Percentiles rank a stretch among this genome's conserved stretches.
Evolutionary conservation across 2,888 invertebrate species (phyloP).

Genomic region (Alviniconcha strummeri): DNA sequence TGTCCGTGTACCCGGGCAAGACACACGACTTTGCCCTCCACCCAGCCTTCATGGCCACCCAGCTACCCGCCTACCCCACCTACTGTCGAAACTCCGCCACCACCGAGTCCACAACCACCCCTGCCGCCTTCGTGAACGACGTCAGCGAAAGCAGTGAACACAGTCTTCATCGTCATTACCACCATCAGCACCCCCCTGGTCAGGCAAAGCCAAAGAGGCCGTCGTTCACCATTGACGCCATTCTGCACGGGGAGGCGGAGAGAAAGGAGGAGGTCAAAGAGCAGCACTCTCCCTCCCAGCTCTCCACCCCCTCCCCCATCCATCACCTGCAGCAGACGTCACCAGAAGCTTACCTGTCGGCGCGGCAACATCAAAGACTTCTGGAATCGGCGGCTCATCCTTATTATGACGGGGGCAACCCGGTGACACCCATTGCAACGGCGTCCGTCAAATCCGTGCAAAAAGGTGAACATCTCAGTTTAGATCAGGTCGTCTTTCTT

Average conservation of each 20-base stretch:
- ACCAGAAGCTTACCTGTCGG: constrained; percentile 40
- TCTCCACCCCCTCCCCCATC: constrained; percentile 34
- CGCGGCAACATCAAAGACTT: constrained; percentile 52
- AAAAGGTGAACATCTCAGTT: constrained; percentile 16
- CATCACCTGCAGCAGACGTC: constrained; percentile 45
- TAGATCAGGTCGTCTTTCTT: too few species aligned
- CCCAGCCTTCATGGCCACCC: constrained; percentile 55
- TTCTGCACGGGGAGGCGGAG: constrained; percentile 52
- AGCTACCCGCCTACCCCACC: constrained; percentile 36
- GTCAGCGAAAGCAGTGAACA: constrained; percentile 1
- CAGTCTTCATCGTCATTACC: constrained; percentile 18
- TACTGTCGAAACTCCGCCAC: constrained; percentile 20
- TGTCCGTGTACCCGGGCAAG: constrained; percentile 45
- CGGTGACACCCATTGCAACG: constrained; percentile 19
- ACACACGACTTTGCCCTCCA: constrained; percentile 56
- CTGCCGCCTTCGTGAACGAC: constrained; percentile 8
- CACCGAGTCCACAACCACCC: background rate
- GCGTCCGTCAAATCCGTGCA: constrained; percentile 10
- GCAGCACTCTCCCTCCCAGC: constrained; percentile 31
- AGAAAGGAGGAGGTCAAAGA: constrained; percentile 36
- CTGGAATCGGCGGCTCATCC: constrained; percentile 51
- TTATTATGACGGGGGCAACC: constrained; percentile 37
- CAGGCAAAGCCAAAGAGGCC: constrained; percentile 42
- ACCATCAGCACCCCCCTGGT: background rate
- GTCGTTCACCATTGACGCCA: constrained; percentile 64